Conservation (phyloP, 2,888 invertebrate genomes). For the Carabus problematicus region DNA sequence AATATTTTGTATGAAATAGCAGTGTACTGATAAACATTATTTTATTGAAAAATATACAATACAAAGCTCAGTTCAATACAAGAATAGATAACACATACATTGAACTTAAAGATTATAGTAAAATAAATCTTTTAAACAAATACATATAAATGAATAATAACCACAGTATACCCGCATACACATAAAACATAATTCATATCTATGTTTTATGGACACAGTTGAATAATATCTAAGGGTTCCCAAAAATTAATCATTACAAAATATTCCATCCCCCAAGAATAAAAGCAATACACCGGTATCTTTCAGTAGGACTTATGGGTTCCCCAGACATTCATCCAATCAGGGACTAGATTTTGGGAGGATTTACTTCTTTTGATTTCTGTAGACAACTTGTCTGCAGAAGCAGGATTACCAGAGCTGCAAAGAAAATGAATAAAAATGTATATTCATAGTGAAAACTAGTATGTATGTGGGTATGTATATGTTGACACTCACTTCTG, state of each 20-base stretch:
- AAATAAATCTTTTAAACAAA: background rate
- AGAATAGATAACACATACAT: conserved; percentile 10
- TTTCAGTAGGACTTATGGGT: conserved; percentile 25
- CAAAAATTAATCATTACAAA: conserved; percentile 8
- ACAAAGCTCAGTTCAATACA: conserved; percentile 8
- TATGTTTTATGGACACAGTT: background rate
- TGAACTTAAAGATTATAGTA: conserved; percentile 11
- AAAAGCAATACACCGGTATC: background rate
- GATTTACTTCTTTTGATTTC: conserved; percentile 24
- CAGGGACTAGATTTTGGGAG: conserved; percentile 32
- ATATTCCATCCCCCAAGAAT: conserved; percentile 7
- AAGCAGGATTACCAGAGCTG: conserved; percentile 24
- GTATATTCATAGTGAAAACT: too few species aligned
- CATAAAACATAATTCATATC: conserved; percentile 6
- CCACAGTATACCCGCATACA: conserved; percentile 3
- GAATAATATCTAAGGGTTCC: conserved; percentile 13
- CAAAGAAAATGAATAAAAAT: background rate
- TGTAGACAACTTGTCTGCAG: conserved; percentile 20
- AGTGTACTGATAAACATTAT: conserved; percentile 3
- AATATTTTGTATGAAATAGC: too few species aligned
- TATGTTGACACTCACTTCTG: conserved; percentile 45
- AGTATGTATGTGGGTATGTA: background rate
- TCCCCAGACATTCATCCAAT: conserved; percentile 30
- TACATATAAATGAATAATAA: conserved; percentile 13
- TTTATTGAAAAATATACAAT: conserved; percentile 11